phyloP scores from a whole-genome alignment of 2,797 vertebrate genomes.

The Hippocampus kuda region DNA sequence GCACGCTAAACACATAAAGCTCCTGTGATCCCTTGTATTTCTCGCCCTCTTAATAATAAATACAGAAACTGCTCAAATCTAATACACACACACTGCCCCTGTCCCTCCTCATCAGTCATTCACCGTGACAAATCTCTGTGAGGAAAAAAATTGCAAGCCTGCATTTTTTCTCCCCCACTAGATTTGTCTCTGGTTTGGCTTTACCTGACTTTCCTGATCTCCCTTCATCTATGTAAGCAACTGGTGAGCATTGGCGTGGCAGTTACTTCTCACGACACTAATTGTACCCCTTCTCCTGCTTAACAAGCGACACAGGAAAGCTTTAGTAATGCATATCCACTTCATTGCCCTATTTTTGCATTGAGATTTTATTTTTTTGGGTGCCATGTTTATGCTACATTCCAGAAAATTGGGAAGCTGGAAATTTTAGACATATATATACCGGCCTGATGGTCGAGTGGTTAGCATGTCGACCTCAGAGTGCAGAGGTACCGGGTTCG shows the following conservation, averaged over 20 bases:
- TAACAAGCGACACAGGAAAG: background rate
- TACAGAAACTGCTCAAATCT: constrained; percentile 26
- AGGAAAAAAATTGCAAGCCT: constrained; percentile 62
- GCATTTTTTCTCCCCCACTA: constrained; percentile 54
- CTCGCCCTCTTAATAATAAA: constrained; percentile 52
- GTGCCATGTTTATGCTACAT: background rate
- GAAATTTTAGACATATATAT: too few species aligned
- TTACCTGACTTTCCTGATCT: constrained; percentile 38
- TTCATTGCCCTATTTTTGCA: background rate
- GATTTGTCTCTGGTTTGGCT: constrained; percentile 35
- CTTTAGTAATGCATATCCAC: background rate
- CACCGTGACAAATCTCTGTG: constrained; percentile 55
- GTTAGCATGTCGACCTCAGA: too few species aligned
- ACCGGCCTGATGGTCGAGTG: too few species aligned
- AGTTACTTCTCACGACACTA: background rate
- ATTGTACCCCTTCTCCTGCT: background rate
- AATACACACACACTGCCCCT: constrained; percentile 22
- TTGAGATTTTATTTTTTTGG: too few species aligned
- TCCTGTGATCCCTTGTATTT: constrained; percentile 40
- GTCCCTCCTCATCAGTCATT: constrained; percentile 61
- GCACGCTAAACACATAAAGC: constrained; percentile 41
- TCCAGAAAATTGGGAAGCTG: background rate
- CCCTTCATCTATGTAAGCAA: constrained; percentile 44
- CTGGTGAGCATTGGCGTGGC: constrained; percentile 20
- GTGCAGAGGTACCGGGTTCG: too few species aligned